Percentiles rank a stretch among this genome's conserved stretches.
Evolutionary conservation across 1,140 invertebrate species (phyloP).

Genomic region (Eumaeus atala): DNA sequence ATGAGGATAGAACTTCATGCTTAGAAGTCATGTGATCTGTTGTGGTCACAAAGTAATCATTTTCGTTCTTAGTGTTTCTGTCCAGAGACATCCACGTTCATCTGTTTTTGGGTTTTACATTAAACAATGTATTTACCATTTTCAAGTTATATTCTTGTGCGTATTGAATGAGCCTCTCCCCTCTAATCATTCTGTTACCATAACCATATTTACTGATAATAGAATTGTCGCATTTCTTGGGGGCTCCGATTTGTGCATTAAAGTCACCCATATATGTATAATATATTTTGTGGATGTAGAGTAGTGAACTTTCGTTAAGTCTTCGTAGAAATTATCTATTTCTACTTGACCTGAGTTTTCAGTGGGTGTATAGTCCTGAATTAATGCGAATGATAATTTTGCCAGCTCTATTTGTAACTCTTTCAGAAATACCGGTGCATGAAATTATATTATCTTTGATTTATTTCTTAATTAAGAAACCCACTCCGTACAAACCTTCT

Average conservation of each 20-base stretch:
- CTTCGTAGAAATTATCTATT: constrained; percentile 31
- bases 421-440: constrained; percentile 34
- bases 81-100: constrained; percentile 41
- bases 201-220: constrained; percentile 26
- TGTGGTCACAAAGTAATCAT: constrained; percentile 36
- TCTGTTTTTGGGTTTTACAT: constrained; percentile 30
- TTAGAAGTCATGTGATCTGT: too few species aligned
- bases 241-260: constrained; percentile 31
- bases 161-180: constrained; percentile 31
- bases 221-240: constrained; percentile 20
- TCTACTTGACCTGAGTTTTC: constrained; percentile 30
- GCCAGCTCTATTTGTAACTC: constrained; percentile 30
- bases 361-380: constrained; percentile 33
- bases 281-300: constrained; percentile 21
- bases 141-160: constrained; percentile 31
- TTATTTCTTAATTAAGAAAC: constrained; percentile 31
- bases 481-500: constrained; percentile 30
- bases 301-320: constrained; percentile 28
- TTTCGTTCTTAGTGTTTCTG: constrained; percentile 36
- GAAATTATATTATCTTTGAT: constrained; percentile 27
- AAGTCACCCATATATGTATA: constrained; percentile 31
- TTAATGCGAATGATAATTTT: constrained; percentile 26
- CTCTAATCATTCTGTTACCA: constrained; percentile 26
- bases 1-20: constrained; percentile 28
- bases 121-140: constrained; percentile 37